Conservation (phyloP, 2,113 vertebrate genomes). For the Tautogolabrus adspersus region DNA sequence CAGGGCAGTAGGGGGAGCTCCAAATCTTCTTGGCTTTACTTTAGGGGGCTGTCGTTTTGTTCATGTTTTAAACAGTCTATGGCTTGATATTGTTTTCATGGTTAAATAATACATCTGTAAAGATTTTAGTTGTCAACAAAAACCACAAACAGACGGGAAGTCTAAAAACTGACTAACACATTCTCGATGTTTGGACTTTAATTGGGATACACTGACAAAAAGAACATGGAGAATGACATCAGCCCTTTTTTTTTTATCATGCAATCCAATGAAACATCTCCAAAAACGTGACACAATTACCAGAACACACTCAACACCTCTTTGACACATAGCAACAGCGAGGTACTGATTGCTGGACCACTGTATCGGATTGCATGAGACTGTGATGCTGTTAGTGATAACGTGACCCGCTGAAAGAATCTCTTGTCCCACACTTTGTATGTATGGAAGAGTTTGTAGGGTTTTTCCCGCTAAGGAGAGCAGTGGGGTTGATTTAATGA, state of each 20-base stretch:
- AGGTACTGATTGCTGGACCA: slow-evolving; percentile 11
- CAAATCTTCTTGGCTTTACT: no score
- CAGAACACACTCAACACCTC: not conserved
- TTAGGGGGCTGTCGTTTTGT: no score
- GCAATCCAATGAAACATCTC: slow-evolving; percentile 8
- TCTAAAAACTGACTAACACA: not conserved
- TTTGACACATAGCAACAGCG: not conserved
- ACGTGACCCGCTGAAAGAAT: slow-evolving; percentile 4
- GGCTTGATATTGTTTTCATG: no score
- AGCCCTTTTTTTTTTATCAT: slow-evolving; percentile 5
- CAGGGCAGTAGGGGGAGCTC: no score
- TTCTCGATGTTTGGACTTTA: not conserved
- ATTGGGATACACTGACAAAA: not conserved
- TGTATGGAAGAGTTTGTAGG: slow-evolving; percentile 6
- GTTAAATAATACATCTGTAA: no score
- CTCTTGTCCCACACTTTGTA: not conserved
- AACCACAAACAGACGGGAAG: not conserved
- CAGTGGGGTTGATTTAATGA: slow-evolving; percentile 66
- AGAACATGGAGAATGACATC: not conserved
- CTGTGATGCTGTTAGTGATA: not conserved
- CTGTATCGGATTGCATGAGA: slow-evolving; percentile 17
- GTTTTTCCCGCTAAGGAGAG: slow-evolving; percentile 27
- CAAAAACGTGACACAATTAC: not conserved
- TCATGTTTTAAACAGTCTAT: no score
- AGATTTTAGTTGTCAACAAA: not conserved